Conservation (phyloP, 2,113 vertebrate genomes). For the Neolamprologus variostigma region DNA sequence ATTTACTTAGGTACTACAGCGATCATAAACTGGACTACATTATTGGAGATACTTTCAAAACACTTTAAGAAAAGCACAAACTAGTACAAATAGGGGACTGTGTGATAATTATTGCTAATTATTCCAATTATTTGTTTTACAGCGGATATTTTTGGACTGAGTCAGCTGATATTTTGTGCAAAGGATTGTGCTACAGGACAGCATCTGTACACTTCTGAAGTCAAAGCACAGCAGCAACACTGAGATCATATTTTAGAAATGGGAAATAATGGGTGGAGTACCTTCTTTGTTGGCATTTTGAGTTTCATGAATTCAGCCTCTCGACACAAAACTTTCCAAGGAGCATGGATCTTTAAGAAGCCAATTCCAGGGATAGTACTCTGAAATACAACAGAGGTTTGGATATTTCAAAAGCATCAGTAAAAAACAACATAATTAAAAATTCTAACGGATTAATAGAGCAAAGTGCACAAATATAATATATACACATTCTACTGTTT, state of each 20-base stretch:
- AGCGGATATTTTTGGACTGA: not conserved
- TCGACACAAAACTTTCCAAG: constrained; percentile 88
- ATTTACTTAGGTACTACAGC: not conserved
- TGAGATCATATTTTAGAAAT: not conserved
- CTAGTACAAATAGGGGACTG: not conserved
- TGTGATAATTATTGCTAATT: not conserved
- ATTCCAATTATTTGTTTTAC: not conserved
- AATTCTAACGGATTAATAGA: not conserved
- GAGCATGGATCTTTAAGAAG: constrained; percentile 92
- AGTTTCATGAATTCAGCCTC: constrained; percentile 97
- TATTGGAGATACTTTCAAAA: not conserved
- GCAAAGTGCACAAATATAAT: not conserved
- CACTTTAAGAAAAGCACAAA: not conserved
- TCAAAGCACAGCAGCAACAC: not conserved
- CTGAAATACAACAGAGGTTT: constrained; percentile 53
- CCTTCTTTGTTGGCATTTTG: constrained; percentile 98
- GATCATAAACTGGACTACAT: not conserved
- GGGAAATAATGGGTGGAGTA: constrained; percentile 1
- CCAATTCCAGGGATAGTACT: constrained; percentile 84
- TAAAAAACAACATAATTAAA: not conserved
- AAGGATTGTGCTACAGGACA: not conserved
- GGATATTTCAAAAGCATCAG: not conserved
- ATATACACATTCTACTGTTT: not conserved
- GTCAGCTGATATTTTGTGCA: not conserved
- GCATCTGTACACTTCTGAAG: not conserved